These are phyloP conservation scores for Nothoprocta pentlandii DNA, from an alignment of 2,113 vertebrate species.

Conservation along the genomic window DNA sequence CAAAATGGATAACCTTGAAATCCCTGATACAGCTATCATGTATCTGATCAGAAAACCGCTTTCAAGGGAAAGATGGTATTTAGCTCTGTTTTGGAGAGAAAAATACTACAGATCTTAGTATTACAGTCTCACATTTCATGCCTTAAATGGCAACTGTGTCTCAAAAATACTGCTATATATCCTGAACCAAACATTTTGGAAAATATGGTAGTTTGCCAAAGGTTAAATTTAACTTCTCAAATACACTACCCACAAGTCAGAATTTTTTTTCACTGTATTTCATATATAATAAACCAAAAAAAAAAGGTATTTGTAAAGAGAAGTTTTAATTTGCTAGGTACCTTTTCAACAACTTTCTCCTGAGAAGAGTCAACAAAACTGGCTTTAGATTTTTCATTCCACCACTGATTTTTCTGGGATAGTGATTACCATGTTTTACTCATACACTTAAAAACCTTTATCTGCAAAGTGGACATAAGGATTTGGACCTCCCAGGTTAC, in stretches of 20 bases:
- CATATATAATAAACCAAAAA: background rate
- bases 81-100: slow-evolving; percentile 57
- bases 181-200: slow-evolving; percentile 14
- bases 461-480: background rate
- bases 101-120: slow-evolving; percentile 45
- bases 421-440: background rate
- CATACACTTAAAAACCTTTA: background rate
- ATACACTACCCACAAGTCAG: background rate
- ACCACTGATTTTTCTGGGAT: background rate
- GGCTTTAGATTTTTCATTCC: background rate
- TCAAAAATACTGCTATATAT: slow-evolving; percentile 30
- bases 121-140: slow-evolving; percentile 48
- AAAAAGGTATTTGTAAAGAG: background rate
- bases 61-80: slow-evolving; percentile 53
- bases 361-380: background rate
- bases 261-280: background rate
- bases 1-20: slow-evolving; percentile 22
- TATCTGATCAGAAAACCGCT: background rate
- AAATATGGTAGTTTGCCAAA: background rate
- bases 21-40: background rate
- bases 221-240: background rate
- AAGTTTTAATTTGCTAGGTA: background rate
- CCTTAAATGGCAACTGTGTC: slow-evolving; percentile 48
- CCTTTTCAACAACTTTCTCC: background rate
- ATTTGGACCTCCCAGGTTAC: background rate